These are phyloP conservation scores for Tinea trinotella DNA, from an alignment of 2,888 invertebrate genomes.

Conservation along the genomic window DNA sequence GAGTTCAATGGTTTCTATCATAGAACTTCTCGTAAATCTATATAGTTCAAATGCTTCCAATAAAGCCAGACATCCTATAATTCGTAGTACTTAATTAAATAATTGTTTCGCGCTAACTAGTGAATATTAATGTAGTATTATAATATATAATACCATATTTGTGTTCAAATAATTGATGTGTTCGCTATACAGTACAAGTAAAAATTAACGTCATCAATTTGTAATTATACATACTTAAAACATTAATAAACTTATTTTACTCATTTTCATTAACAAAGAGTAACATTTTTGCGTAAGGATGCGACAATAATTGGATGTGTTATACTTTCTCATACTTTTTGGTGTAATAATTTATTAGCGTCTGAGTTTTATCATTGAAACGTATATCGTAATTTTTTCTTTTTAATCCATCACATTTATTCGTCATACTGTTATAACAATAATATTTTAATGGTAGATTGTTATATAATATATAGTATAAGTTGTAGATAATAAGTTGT, in stretches of 20 bases:
- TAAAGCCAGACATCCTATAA: no score
- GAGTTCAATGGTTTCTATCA: no score
- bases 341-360: no score
- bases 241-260: background rate
- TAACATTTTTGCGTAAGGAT: background rate
- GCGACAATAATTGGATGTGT: slow-evolving; percentile 7
- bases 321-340: no score
- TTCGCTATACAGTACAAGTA: slow-evolving; percentile 10
- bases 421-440: background rate
- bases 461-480: background rate
- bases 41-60: no score
- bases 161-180: slow-evolving; percentile 8
- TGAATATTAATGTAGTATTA: background rate
- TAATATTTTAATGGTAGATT: slow-evolving; percentile 4
- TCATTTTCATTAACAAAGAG: background rate
- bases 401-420: background rate
- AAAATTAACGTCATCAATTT: background rate
- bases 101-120: background rate
- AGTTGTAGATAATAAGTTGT: background rate
- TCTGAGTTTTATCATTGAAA: background rate
- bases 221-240: background rate
- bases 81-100: background rate
- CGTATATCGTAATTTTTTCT: background rate
- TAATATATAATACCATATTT: background rate
- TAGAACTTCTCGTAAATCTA: no score